phyloP scores from a whole-genome alignment of 2,888 invertebrate species.

The Drosophila aldrichi region DNA sequence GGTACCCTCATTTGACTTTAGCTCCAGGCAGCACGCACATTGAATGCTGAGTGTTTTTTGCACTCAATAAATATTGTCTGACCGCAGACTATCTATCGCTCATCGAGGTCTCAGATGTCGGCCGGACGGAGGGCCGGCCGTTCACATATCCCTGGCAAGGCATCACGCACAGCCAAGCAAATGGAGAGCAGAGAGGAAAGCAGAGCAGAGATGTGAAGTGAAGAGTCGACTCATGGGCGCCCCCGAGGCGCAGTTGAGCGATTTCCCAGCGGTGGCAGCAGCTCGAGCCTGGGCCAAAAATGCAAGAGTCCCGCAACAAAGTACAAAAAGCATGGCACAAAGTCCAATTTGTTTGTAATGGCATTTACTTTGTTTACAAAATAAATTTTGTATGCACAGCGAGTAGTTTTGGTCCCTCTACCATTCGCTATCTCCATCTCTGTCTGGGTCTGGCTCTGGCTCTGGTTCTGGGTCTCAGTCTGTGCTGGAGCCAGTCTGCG shows the following conservation, averaged over 20 bases:
- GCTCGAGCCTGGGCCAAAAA: conserved; percentile 32
- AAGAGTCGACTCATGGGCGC: conserved; percentile 16
- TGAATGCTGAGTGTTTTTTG: conserved; percentile 49
- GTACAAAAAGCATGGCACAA: conserved; percentile 70
- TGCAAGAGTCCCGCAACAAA: conserved; percentile 53
- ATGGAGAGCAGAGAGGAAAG: not conserved
- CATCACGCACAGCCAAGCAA: conserved; percentile 39
- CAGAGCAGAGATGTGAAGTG: not conserved
- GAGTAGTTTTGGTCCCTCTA: conserved; percentile 62
- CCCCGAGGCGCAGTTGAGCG: conserved; percentile 52
- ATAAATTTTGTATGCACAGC: conserved; percentile 80
- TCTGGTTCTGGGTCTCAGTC: not conserved
- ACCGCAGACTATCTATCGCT: conserved; percentile 62
- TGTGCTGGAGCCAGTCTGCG: conserved; percentile 8
- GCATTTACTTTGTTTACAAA: conserved; percentile 81
- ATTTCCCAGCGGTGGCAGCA: conserved; percentile 67
- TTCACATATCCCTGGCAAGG: conserved; percentile 32
- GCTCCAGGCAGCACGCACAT: conserved; percentile 40
- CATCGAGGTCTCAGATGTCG: conserved; percentile 68
- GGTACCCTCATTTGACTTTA: conserved; percentile 16
- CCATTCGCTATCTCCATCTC: conserved; percentile 8
- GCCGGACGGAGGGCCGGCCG: conserved; percentile 26
- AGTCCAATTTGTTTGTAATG: conserved; percentile 81
- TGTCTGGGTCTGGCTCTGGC: not conserved
- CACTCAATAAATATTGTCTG: conserved; percentile 77